These are phyloP conservation scores for Salvelinus fontinalis DNA, from an alignment of 2,113 vertebrate genomes.

Conservation along the genomic window DNA sequence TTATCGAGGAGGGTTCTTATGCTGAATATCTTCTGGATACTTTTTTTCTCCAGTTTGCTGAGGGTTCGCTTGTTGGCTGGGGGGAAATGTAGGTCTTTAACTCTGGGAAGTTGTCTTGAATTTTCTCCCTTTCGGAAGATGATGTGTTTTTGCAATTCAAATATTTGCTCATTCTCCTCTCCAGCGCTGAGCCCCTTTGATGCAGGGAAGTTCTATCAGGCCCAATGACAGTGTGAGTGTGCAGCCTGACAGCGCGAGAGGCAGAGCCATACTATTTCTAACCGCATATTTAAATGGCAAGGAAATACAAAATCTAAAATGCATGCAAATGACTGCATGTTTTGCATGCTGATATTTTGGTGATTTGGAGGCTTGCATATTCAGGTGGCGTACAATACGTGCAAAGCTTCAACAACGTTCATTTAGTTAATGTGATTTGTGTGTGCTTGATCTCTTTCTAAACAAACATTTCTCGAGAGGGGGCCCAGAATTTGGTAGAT, in stretches of 20 bases:
- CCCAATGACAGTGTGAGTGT: constrained; percentile 97
- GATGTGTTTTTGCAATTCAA: constrained; percentile 99
- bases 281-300: constrained; percentile 80
- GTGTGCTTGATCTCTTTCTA: constrained; percentile 59
- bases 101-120: constrained; percentile 86
- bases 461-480: constrained; percentile 59
- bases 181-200: constrained; percentile 92
- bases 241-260: constrained; percentile 97
- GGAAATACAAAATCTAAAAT: constrained; percentile 75
- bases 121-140: constrained; percentile 84
- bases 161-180: constrained; percentile 91
- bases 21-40: constrained; percentile 59
- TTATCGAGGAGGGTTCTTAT: constrained; percentile 67
- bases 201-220: constrained; percentile 93
- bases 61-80: constrained; percentile 61
- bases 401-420: constrained; percentile 66
- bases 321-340: constrained; percentile 76
- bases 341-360: constrained; percentile 71
- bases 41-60: constrained; percentile 39
- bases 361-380: constrained; percentile 66
- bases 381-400: constrained; percentile 59
- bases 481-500: constrained; percentile 58
- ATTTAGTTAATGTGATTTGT: constrained; percentile 60
- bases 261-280: constrained; percentile 94
- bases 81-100: constrained; percentile 58